phyloP scores from a whole-genome alignment of 92 coral and sea anemone genomes.

The Pocillopora meandrina region DNA sequence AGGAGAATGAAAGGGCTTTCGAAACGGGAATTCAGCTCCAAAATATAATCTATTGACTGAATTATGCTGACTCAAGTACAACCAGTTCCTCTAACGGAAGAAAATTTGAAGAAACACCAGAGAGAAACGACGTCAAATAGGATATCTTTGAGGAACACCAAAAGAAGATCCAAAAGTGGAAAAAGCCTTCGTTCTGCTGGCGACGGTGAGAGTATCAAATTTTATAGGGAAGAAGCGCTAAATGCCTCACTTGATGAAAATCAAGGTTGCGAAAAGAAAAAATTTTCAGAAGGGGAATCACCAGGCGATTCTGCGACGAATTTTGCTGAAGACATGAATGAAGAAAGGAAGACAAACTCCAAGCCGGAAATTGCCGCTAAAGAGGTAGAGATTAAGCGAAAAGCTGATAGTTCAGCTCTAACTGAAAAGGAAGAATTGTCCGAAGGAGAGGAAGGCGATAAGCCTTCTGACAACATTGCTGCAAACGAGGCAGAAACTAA shows the following conservation, averaged over 20 bases:
- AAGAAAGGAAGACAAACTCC: not conserved
- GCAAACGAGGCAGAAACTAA: not conserved
- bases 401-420: not conserved
- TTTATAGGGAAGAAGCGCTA: constrained; percentile 14
- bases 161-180: constrained; percentile 4
- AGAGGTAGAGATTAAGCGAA: not conserved
- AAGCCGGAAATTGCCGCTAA: not conserved
- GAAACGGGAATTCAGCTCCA: not conserved
- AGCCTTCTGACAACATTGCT: not conserved
- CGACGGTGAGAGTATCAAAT: constrained; percentile 62
- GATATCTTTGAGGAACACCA: not conserved
- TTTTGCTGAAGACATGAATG: constrained; percentile 12
- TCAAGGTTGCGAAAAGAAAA: constrained; percentile 9
- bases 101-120: constrained; percentile 66
- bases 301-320: not conserved
- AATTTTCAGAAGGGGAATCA: not conserved
- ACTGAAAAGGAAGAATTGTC: not conserved
- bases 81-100: constrained; percentile 58
- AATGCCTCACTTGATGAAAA: not conserved
- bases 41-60: not conserved
- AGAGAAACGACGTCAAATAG: not conserved
- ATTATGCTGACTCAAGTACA: constrained; percentile 34
- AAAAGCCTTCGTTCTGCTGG: constrained; percentile 55
- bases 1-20: not conserved
- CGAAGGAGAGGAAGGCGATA: not conserved